phyloP scores from a whole-genome alignment of 2,113 vertebrate genomes.

The Epinephelus fuscoguttatus region DNA sequence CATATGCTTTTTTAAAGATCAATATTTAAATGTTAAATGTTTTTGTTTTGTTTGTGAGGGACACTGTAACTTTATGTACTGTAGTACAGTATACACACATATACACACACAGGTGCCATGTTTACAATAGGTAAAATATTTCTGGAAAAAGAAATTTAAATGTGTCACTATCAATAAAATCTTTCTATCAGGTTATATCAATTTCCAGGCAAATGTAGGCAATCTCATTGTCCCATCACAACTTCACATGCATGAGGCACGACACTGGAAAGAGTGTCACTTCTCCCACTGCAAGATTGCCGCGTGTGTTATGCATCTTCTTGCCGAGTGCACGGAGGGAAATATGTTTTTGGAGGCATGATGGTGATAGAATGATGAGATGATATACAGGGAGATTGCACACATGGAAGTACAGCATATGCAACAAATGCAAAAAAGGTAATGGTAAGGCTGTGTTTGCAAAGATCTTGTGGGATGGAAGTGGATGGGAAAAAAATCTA shows the following conservation, averaged over 20 bases:
- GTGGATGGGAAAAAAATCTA: background rate
- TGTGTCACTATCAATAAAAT: background rate
- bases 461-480: slow-evolving; percentile 41
- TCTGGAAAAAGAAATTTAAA: background rate
- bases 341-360: slow-evolving; percentile 57
- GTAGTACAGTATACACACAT: background rate
- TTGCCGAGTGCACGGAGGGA: slow-evolving; percentile 39
- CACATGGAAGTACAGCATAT: slow-evolving; percentile 60
- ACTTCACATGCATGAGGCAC: slow-evolving; percentile 12
- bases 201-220: slow-evolving; percentile 24
- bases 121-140: background rate
- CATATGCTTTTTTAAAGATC: slow-evolving; percentile 44
- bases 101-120: background rate
- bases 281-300: slow-evolving; percentile 34
- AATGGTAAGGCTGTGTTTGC: slow-evolving; percentile 38
- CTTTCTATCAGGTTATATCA: background rate
- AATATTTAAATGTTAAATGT: slow-evolving; percentile 57
- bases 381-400: slow-evolving; percentile 50
- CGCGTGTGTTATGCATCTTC: slow-evolving; percentile 44
- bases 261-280: slow-evolving; percentile 36
- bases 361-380: slow-evolving; percentile 57
- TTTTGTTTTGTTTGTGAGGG: slow-evolving; percentile 39
- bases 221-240: slow-evolving; percentile 22
- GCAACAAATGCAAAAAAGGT: slow-evolving; percentile 55
- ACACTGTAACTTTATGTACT: slow-evolving; percentile 1